Base-by-base conservation (phyloP, 2,888 invertebrate species). In the Synanthedon myopaeformis region DNA sequence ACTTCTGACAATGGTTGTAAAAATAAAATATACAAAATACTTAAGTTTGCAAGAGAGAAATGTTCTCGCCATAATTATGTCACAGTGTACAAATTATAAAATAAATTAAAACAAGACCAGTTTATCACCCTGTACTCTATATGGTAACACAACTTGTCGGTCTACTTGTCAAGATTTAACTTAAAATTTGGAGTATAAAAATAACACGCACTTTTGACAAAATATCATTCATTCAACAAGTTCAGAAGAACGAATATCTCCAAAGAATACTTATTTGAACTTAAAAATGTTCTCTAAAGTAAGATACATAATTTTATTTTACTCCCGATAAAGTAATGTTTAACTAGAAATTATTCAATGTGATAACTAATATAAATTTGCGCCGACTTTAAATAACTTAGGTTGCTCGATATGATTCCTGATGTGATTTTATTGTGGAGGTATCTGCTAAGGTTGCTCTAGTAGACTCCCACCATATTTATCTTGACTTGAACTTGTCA, bases 211-310 rank as follows among this genome's bases (percentile, higher is more conserved):
- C 53, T 56, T 35, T 68, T 61, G 56, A 54, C 60, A 61, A 60
- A 53, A 57, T 61, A 73, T 74, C 75, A 77, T 70, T 75, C 64
- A 62, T 57, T 65, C 63, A 60, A 56, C 59, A 57, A 61, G 58
- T 61, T 63, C 59, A 63, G 54, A 59, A 59, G 57, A 63, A 60
- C 61, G 63, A 62, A 66, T 57, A 17, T 57, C 57, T 35, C 35
- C 2, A 35, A 8, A 35, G 28, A 35, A 35, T 8, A 35, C 3
- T 35, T 35, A 55, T 57, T 13, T 58, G 41, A 23, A 11, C 28
- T 8, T 41, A 51, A n/a, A n/a, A 70, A 68, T 79, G 76, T 66
- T 70, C 57, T 66, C 61, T 41, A 74, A 72, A 70, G 78, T 78
- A 56, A 72, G 73, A 65, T 55, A 35, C 49, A 35, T 35, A 35